phyloP scores from a whole-genome alignment of 2,113 vertebrate species.

The Suricata suricatta region DNA sequence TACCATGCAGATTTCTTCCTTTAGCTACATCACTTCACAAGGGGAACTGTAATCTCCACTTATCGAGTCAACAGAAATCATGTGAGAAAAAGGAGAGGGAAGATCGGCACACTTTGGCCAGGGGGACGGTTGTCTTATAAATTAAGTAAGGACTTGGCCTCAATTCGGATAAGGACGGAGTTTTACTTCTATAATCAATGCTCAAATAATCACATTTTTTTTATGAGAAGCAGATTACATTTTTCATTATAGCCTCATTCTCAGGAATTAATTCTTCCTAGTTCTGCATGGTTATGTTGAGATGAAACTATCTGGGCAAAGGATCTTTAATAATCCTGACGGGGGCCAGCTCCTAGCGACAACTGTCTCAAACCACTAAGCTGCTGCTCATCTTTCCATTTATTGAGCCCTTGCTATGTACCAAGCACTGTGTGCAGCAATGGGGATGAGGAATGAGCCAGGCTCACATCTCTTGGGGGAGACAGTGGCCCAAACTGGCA shows the following conservation, averaged over 20 bases:
- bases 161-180: background rate
- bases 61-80: background rate
- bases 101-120: background rate
- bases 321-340: background rate
- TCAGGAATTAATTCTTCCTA: background rate
- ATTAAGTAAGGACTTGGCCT: background rate
- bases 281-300: background rate
- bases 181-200: background rate
- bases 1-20: background rate
- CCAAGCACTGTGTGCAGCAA: background rate
- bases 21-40: background rate
- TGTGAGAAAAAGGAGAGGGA: background rate
- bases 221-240: background rate
- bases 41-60: background rate
- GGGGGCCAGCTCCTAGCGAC: background rate
- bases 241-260: background rate
- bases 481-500: background rate
- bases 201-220: background rate
- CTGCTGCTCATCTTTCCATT: background rate
- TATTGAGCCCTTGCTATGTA: background rate
- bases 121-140: background rate
- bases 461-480: background rate
- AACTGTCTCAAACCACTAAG: too few relatives aligned
- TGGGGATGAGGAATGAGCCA: background rate
- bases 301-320: background rate